These are phyloP conservation scores for Drosophila demipolita DNA, from an alignment of 2,888 invertebrate species.

Conservation along the genomic window DNA sequence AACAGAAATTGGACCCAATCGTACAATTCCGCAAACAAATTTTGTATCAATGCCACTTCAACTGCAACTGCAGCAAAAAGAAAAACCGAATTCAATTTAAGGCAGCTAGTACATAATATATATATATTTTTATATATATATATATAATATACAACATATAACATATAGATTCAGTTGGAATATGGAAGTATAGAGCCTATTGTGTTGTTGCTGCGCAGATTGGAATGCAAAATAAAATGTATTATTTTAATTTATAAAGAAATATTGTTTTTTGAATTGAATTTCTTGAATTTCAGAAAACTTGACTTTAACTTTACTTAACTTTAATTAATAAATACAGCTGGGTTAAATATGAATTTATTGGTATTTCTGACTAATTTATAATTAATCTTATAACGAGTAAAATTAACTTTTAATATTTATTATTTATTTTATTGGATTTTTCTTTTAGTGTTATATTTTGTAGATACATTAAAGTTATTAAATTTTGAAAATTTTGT, in stretches of 20 bases:
- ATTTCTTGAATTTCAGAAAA: not conserved
- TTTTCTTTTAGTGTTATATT: not conserved
- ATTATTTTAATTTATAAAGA: not conserved
- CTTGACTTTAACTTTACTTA: not conserved
- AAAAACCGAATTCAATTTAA: slow-evolving; percentile 51
- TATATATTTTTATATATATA: slow-evolving; percentile 11
- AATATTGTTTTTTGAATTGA: not conserved
- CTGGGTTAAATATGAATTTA: not conserved
- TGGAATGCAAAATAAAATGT: not conserved
- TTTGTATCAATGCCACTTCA: slow-evolving; percentile 36
- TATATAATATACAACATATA: slow-evolving; percentile 28
- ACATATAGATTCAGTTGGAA: slow-evolving; percentile 1
- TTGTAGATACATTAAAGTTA: slow-evolving; percentile 1
- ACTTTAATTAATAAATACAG: not conserved
- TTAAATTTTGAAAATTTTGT: slow-evolving; percentile 7
- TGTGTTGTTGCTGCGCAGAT: not conserved
- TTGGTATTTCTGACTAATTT: no score
- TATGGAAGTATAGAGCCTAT: not conserved
- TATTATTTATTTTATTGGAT: not conserved
- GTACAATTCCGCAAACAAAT: slow-evolving; percentile 62
- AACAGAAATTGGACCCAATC: slow-evolving; percentile 59
- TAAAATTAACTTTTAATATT: not conserved
- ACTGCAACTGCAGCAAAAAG: slow-evolving; percentile 23
- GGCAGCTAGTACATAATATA: slow-evolving; percentile 13
- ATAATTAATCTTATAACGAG: not conserved